Percentiles rank a stretch among this genome's conserved stretches.
phyloP scores from a whole-genome alignment of 1,140 invertebrate species.

The Procambarus virginalis region DNA sequence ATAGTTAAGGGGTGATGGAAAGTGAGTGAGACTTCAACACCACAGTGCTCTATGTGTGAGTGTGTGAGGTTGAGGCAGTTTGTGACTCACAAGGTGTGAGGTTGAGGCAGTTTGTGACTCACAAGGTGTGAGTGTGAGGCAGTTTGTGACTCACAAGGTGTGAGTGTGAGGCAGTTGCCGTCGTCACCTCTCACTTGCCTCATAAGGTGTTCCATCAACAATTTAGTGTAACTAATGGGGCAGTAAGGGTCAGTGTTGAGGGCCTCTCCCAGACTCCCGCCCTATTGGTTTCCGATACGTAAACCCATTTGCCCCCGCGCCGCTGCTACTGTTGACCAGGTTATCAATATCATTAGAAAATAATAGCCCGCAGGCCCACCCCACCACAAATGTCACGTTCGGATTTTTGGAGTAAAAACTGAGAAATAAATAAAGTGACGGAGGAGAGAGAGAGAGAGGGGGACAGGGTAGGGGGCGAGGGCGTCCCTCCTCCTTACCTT shows the following conservation, averaged over 20 bases:
- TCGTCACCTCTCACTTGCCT: not conserved
- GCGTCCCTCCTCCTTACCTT: not conserved
- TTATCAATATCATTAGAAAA: slow-evolving; percentile 59
- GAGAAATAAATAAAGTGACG: too few species aligned
- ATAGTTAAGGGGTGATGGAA: too few species aligned
- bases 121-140: not conserved
- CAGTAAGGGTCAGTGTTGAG: slow-evolving; percentile 5
- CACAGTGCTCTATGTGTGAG: too few species aligned
- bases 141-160: not conserved
- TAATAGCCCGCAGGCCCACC: slow-evolving; percentile 25
- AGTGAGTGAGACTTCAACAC: too few species aligned
- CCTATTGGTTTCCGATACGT: slow-evolving; percentile 53
- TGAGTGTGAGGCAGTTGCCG: not conserved
- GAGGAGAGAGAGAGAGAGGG: not conserved
- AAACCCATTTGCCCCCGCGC: slow-evolving; percentile 28
- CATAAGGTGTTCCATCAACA: slow-evolving; percentile 27
- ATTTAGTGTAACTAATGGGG: slow-evolving; percentile 29
- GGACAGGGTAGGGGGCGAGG: not conserved
- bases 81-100: too few species aligned
- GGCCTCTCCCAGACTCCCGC: not conserved
- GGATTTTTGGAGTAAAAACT: slow-evolving; percentile 16
- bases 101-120: too few species aligned
- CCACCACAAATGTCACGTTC: slow-evolving; percentile 33
- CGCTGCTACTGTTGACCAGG: slow-evolving; percentile 22
- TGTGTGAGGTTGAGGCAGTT: too few species aligned